Base-by-base conservation (phyloP, 2,888 invertebrate genomes). In the Acanthosepion esculentum region DNA sequence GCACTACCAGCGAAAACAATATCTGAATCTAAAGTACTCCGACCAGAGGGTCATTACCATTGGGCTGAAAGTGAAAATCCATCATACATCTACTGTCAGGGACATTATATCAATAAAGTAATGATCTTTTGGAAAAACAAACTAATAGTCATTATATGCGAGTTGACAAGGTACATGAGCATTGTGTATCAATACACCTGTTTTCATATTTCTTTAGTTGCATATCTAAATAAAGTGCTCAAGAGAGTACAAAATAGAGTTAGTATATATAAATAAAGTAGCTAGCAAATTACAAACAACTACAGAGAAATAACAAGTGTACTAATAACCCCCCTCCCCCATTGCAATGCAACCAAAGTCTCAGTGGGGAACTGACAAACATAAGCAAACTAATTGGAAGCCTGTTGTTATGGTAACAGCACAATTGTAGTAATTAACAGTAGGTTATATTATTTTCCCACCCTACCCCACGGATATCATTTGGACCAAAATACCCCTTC, bases 351-450 rank as follows among this genome's bases (percentile, higher is more conserved):
- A 41, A 92, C 12, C 50, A 92, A 48, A 29, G 92, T 92, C 29
- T 48, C 29, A 23, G 48, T 92, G 5, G 20, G 48, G 92, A 48
- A 33, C 5, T 8, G 48, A 48, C 23, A 92, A 92, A n/a, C 26
- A 48, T n/a, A 92, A n/a, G 92, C 78, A 78, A 78, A 78, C 78
- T 78, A 78, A 78, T 78, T 78, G 78, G n/a, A 15, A 78, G 78
- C 78, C n/a, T 78, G 78, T n/a, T 78, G 78, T 78, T n/a, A 78
- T 78, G 78, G 78, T n/a, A 78, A 78, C 78, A 78, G 15, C n/a
- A n/a, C n/a, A 78, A 78, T 78, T 78, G 78, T n/a, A 78, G 78
- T 33, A 78, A 78, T 78, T 78, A 78, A 78, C n/a, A 78, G n/a
- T n/a, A 10, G 29, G 78, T 78, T n/a, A 29, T 78, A 29, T 1